These are phyloP conservation scores for Clostera curtula DNA, from an alignment of 2,888 invertebrate species.

Conservation along the genomic window DNA sequence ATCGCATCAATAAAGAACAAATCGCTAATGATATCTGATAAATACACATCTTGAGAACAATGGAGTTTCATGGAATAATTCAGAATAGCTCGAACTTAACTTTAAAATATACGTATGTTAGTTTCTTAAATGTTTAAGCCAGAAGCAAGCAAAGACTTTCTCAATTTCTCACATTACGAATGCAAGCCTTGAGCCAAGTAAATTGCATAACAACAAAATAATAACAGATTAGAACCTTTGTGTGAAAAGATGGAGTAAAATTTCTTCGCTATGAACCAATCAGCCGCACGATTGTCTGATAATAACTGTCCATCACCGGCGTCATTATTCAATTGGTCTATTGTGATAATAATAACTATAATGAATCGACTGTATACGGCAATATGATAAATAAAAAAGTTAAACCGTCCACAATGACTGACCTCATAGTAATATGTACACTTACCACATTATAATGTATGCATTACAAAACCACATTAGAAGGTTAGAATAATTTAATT, in stretches of 20 bases:
- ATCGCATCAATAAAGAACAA: slow-evolving; percentile 27
- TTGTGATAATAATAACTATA: slow-evolving; percentile 23
- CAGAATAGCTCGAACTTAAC: no score
- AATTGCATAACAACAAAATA: slow-evolving; percentile 2
- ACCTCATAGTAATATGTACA: slow-evolving; percentile 20
- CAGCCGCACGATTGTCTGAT: slow-evolving; percentile 21
- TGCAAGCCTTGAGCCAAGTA: background rate
- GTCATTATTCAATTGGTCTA: slow-evolving; percentile 21
- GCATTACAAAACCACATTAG: slow-evolving; percentile 27
- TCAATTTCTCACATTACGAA: no score
- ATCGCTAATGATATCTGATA: no score
- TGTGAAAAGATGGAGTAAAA: background rate
- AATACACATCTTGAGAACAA: no score
- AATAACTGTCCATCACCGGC: slow-evolving; percentile 15
- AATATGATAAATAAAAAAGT: slow-evolving; percentile 25
- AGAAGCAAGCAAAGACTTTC: no score
- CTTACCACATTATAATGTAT: slow-evolving; percentile 25
- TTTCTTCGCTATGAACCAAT: slow-evolving; percentile 4
- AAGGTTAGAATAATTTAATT: slow-evolving; percentile 33
- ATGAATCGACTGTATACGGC: slow-evolving; percentile 25
- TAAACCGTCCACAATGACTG: slow-evolving; percentile 15
- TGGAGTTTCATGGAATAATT: no score
- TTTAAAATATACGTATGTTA: no score
- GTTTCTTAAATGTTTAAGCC: no score
- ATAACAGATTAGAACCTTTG: no score